phyloP scores from a whole-genome alignment of 2,888 invertebrate species.

The Eilema griseolum region DNA sequence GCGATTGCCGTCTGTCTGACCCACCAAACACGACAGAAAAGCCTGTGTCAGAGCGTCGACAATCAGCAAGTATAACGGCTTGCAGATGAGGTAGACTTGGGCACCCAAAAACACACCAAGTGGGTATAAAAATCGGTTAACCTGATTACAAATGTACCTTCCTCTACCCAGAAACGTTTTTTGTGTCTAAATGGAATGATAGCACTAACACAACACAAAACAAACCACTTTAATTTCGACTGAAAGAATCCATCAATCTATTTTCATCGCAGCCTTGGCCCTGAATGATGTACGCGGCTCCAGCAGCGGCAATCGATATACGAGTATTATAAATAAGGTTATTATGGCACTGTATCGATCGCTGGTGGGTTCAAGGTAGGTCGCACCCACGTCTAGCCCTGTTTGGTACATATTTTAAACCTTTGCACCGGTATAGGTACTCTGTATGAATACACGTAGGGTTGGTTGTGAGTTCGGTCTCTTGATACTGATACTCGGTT shows the following conservation, averaged over 20 bases:
- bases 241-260: slow-evolving; percentile 55
- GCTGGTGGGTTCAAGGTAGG: slow-evolving; percentile 67
- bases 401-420: slow-evolving; percentile 23
- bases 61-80: too few species aligned
- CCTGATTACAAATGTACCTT: background rate
- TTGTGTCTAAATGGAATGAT: background rate
- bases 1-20: too few species aligned
- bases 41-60: too few species aligned
- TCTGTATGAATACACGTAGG: background rate
- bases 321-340: slow-evolving; percentile 55
- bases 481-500: background rate
- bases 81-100: too few species aligned
- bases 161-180: background rate
- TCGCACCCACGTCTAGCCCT: slow-evolving; percentile 39
- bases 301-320: slow-evolving; percentile 51
- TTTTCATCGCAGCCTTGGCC: slow-evolving; percentile 71
- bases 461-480: background rate
- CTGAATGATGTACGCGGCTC: slow-evolving; percentile 63
- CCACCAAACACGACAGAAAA: too few species aligned
- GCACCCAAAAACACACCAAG: too few species aligned
- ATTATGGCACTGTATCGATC: slow-evolving; percentile 59
- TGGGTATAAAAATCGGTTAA: background rate
- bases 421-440: background rate
- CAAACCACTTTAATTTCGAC: slow-evolving; percentile 40
- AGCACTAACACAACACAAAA: slow-evolving; percentile 31